Percentiles rank a stretch among this genome's conserved stretches.
Evolutionary conservation across 2,113 vertebrate genomes (phyloP).

Genomic region (Pelobates fuscus): DNA sequence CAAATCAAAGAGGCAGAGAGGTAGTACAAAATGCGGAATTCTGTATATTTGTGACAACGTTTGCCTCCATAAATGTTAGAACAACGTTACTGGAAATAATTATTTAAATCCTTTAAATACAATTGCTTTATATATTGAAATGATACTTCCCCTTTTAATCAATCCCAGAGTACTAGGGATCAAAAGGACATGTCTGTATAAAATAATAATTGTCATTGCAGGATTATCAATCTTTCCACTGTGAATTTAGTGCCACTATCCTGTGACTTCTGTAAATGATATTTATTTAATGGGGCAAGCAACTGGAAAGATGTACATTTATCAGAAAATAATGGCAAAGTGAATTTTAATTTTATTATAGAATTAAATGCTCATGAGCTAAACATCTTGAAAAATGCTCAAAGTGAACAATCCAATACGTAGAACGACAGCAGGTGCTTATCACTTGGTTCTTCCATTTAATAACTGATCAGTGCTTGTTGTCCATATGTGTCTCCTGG

Average conservation of each 20-base stretch:
- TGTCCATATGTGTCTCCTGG: slow-evolving; percentile 5
- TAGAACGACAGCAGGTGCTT: slow-evolving; percentile 4
- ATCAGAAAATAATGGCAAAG: not conserved
- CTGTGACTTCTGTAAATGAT: slow-evolving; percentile 58
- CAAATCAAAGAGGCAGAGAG: too few species aligned
- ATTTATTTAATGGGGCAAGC: not conserved
- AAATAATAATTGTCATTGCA: slow-evolving; percentile 54
- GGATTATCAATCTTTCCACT: slow-evolving; percentile 62
- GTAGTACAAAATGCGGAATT: too few species aligned
- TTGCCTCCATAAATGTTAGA: too few species aligned
- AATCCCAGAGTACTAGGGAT: slow-evolving; percentile 51
- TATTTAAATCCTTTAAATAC: too few species aligned
- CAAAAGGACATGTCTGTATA: slow-evolving; percentile 50
- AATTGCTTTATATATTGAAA: too few species aligned
- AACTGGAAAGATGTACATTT: not conserved
- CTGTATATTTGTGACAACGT: too few species aligned
- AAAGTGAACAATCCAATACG: slow-evolving; percentile 25
- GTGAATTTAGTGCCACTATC: slow-evolving; percentile 62
- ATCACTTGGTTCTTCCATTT: slow-evolving; percentile 36
- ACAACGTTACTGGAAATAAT: too few species aligned
- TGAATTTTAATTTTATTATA: not conserved
- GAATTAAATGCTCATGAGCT: not conserved
- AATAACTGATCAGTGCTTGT: slow-evolving; percentile 1
- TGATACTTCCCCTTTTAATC: slow-evolving; percentile 55
- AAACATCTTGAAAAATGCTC: not conserved